Conservation (phyloP, 2,113 vertebrate species). For the Mesitornis unicolor region DNA sequence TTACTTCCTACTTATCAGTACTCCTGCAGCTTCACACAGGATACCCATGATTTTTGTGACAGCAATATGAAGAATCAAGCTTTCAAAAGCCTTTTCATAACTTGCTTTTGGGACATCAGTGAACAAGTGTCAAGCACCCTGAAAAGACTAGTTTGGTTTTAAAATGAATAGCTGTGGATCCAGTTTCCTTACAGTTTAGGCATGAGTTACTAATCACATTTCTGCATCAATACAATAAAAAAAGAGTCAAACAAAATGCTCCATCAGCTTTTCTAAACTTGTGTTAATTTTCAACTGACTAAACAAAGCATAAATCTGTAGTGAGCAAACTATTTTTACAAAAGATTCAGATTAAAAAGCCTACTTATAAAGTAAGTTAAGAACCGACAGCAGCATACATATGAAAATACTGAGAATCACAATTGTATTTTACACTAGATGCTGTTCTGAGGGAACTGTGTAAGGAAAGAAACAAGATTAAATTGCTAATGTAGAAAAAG, state of each 20-base stretch:
- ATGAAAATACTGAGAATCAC: constrained; percentile 32
- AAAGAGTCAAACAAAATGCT: constrained; percentile 32
- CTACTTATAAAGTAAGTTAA: not conserved
- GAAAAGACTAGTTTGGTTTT: not conserved
- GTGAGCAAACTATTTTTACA: not conserved
- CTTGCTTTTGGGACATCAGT: not conserved
- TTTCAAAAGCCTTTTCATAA: not conserved
- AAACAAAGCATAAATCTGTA: constrained; percentile 29
- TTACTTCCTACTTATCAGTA: not conserved
- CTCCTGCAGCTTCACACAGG: not conserved
- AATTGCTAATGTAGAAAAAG: constrained; percentile 12
- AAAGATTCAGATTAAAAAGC: constrained; percentile 1
- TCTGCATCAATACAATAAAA: constrained; percentile 1
- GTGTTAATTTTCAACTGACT: constrained; percentile 25
- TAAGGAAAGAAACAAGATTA: not conserved
- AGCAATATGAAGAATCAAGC: not conserved
- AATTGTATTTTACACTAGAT: not conserved
- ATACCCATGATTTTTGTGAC: not conserved
- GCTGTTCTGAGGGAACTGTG: not conserved
- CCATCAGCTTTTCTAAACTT: constrained; percentile 32
- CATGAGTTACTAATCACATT: not conserved
- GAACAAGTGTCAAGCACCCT: not conserved
- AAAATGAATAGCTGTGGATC: not conserved
- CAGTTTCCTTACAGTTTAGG: not conserved
- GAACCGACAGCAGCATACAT: not conserved